Base-by-base conservation (phyloP, 2,113 vertebrate species). In the Ciconia maguari region DNA sequence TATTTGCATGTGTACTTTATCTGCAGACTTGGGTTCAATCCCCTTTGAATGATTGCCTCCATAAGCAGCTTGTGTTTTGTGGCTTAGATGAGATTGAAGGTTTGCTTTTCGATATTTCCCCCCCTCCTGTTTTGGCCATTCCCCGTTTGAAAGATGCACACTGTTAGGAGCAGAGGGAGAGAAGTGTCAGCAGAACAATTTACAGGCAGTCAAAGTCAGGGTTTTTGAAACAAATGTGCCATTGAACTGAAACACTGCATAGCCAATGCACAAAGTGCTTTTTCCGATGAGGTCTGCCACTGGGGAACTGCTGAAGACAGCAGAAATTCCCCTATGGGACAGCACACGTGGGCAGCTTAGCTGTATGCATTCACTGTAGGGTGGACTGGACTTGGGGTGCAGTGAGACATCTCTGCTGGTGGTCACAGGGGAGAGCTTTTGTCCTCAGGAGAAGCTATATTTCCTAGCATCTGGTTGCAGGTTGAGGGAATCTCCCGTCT, bases 301-400 rank as follows among this genome's bases (percentile, higher is more conserved):
- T 27, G 7, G 2, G 13, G 19, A 85, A 19, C 30, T 61, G 51
- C 74, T 87, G 88, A 74, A 32, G 42, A 10, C 0, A 3, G 62
- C 87, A 91, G 48, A 71, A 86, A 54, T 58, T 34, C 13, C 42
- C 14, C 30, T 44, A 3, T 34, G 38, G 41, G 41, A 38, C 22
- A 38, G 77, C 70, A 42, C 13, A 3, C 0, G 1, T 15, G 66
- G 77, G 41, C 51, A 36, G 18, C 58, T 44, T 20, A 12, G 26
- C 15, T 34, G 7, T 18, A 2, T 5, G 21, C 8, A 3, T 51
- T 54, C 30, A 0, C 3, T 49, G 51, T 18, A 30, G 65, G n/a
- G 22, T 36, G 58, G 69, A 1, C 16, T 60, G 38, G 66, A 32
- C 21, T 55, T 36, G 3, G 44, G 74, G 41, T 51, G 49, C 22